Evolutionary conservation across 2,797 vertebrate species (phyloP).

Genomic region (Oceanodroma leucorhoa): DNA sequence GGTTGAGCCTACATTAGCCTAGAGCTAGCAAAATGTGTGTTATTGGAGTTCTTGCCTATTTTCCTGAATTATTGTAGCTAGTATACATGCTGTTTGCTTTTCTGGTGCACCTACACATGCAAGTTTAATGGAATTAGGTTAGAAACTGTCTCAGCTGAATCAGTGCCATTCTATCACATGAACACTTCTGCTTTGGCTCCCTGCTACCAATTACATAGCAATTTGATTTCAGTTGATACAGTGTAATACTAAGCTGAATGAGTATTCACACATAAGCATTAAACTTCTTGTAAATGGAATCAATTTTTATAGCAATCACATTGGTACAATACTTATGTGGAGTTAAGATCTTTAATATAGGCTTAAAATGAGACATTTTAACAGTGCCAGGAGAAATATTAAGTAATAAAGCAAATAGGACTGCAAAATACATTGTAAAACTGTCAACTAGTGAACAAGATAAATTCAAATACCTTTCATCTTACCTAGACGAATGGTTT

Average conservation of each 20-base stretch:
- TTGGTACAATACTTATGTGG: not conserved
- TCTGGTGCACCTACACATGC: not conserved
- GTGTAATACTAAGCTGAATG: not conserved
- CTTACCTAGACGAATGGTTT: not conserved
- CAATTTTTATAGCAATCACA: not conserved
- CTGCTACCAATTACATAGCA: not conserved
- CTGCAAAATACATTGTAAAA: not conserved
- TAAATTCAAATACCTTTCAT: slow-evolving; percentile 4
- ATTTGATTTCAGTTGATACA: not conserved
- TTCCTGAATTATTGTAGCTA: not conserved
- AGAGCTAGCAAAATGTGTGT: not conserved
- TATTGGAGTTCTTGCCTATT: not conserved
- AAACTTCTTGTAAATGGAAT: not conserved
- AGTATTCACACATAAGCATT: not conserved
- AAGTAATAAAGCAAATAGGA: slow-evolving; percentile 26
- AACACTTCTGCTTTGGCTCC: not conserved
- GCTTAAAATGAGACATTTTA: not conserved
- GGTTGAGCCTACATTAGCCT: not conserved
- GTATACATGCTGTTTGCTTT: rapidly evolving
- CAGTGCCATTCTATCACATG: not conserved
- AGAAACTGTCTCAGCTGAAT: not conserved
- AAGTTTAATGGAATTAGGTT: not conserved
- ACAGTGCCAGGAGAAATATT: not conserved
- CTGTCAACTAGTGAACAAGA: not conserved
- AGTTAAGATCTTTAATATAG: not conserved